A percentile compares a stretch with the other conserved stretches of the same genome.
phyloP scores from a whole-genome alignment of 2,888 invertebrate species.

The Chironomus riparius region DNA sequence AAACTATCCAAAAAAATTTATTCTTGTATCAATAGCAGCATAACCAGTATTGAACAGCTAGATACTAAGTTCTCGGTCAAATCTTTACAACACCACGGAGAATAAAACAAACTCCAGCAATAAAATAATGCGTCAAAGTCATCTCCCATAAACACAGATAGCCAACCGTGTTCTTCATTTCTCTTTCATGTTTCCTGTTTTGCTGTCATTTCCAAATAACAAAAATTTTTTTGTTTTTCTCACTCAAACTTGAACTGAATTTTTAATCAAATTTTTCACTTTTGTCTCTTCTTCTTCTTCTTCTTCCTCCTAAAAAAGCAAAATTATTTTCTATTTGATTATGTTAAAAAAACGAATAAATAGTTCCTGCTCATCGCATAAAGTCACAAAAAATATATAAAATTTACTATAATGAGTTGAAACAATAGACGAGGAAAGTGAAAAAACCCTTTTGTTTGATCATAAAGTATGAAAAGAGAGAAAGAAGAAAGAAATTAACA shows the following conservation, averaged over 20 bases:
- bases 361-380: neutral
- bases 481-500: neutral
- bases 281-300: neutral
- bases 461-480: neutral
- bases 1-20: too few species aligned
- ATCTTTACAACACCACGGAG: too few species aligned
- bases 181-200: too few species aligned
- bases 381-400: neutral
- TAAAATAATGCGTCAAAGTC: too few species aligned
- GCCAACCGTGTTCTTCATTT: too few species aligned
- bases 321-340: neutral
- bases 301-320: too few species aligned
- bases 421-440: slow-evolving; percentile 7
- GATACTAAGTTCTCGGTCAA: too few species aligned
- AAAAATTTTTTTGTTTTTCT: neutral
- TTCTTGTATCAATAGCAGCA: too few species aligned
- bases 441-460: slow-evolving; percentile 14
- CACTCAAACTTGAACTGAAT: neutral
- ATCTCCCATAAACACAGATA: too few species aligned
- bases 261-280: neutral
- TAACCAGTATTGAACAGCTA: too few species aligned
- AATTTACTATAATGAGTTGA: neutral
- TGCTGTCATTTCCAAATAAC: neutral
- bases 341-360: neutral
- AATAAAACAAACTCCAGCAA: too few species aligned